Percentiles rank a stretch among this genome's conserved stretches.
Evolutionary conservation across 2,888 invertebrate species (phyloP).

Genomic region (Portevinia maculata): DNA sequence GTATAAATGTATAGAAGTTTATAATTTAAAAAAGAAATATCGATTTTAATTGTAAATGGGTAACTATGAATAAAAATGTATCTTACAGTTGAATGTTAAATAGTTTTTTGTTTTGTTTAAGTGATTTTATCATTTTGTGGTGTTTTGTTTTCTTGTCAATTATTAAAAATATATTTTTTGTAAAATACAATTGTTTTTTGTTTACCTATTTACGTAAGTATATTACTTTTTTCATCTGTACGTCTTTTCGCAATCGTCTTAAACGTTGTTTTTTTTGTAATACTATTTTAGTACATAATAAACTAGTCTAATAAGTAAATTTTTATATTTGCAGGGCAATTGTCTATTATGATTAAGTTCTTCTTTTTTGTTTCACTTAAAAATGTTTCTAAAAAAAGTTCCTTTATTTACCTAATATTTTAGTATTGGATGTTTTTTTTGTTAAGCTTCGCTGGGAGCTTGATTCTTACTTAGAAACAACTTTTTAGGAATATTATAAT

Average conservation of each 20-base stretch:
- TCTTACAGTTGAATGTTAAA: constrained; percentile 53
- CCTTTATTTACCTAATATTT: neutral
- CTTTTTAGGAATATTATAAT: constrained; percentile 26
- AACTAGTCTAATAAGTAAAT: constrained; percentile 4
- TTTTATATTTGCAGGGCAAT: constrained; percentile 30
- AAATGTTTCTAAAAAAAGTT: constrained; percentile 41
- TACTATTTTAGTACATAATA: constrained; percentile 12
- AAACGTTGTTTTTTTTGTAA: constrained; percentile 14
- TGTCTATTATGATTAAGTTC: constrained; percentile 30
- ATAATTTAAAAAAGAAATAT: constrained; percentile 21
- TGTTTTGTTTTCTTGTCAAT: constrained; percentile 42
- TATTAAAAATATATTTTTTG: constrained; percentile 69
- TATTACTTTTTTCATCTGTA: constrained; percentile 16
- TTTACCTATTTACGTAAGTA: constrained; percentile 11
- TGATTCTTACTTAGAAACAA: constrained; percentile 35
- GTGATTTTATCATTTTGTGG: constrained; percentile 29
- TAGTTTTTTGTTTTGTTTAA: neutral
- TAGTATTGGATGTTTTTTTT: constrained; percentile 19
- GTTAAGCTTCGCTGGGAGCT: constrained; percentile 30
- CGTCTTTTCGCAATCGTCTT: neutral
- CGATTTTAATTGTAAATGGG: constrained; percentile 43
- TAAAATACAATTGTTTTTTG: constrained; percentile 42
- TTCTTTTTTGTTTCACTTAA: constrained; percentile 13
- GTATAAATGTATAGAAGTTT: constrained; percentile 62
- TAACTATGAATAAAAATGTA: constrained; percentile 53